Evolutionary conservation across 2,888 invertebrate genomes (phyloP).

Genomic region (Lasioglossum zephyrum): DNA sequence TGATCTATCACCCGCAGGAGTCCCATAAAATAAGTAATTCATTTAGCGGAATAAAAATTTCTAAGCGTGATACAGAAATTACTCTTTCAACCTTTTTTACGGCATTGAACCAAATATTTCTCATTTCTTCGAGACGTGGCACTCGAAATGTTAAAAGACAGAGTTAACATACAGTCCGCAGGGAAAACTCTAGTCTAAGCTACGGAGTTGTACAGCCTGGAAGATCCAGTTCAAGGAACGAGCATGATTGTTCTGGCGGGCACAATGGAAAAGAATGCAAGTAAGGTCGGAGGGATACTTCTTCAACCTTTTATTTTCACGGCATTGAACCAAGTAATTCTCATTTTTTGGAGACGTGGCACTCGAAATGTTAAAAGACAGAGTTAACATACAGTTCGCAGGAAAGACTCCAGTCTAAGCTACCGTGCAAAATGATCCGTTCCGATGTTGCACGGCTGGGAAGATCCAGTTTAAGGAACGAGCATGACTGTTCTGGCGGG

Average conservation of each 20-base stretch:
- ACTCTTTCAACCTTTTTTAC: neutral
- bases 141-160: too few species aligned
- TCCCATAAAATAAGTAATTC: neutral
- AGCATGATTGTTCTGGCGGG: neutral
- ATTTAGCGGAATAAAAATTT: too few species aligned
- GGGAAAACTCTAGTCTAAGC: neutral
- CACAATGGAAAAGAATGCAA: neutral
- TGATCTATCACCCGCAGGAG: too few species aligned
- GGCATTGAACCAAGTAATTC: too few species aligned
- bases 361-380: too few species aligned
- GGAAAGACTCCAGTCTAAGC: neutral
- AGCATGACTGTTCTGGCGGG: neutral
- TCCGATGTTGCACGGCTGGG: neutral
- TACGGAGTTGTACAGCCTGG: neutral
- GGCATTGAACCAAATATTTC: too few species aligned
- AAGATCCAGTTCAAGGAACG: neutral
- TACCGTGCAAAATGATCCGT: neutral
- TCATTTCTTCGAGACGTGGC: too few species aligned
- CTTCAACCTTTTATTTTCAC: neutral
- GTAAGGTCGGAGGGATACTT: neutral
- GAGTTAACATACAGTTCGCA: neutral
- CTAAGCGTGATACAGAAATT: neutral
- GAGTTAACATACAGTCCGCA: neutral
- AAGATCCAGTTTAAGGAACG: neutral
- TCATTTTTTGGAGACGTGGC: too few species aligned